Conservation (phyloP, 2,888 invertebrate species). For the Deilephila porcellus region DNA sequence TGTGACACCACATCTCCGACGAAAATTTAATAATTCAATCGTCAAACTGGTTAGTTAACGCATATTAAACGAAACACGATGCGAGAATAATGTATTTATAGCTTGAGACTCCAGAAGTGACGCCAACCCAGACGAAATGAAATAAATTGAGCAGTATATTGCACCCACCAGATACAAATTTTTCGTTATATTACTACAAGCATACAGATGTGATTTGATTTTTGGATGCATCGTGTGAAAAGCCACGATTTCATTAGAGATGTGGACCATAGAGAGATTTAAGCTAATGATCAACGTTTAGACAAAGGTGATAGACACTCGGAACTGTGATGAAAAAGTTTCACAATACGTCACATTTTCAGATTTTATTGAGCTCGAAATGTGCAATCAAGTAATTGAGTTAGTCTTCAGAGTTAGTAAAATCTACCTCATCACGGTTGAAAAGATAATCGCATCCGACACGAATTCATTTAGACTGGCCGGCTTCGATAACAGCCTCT, state of each 20-base stretch:
- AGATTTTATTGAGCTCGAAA: slow-evolving; percentile 27
- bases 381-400: slow-evolving; percentile 66
- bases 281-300: neutral
- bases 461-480: neutral
- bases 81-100: slow-evolving; percentile 26
- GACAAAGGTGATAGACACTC: neutral
- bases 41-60: neutral
- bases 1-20: neutral
- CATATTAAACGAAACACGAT: slow-evolving; percentile 8
- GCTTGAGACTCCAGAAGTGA: slow-evolving; percentile 18
- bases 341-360: neutral
- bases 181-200: neutral
- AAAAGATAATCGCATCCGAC: slow-evolving; percentile 47
- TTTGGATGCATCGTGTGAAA: neutral
- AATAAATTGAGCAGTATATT: slow-evolving; percentile 1
- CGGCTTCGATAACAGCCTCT: slow-evolving; percentile 6
- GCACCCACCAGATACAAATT: neutral
- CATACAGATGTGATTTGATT: neutral
- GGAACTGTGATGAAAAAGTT: neutral
- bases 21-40: slow-evolving; percentile 13
- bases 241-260: neutral
- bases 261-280: neutral
- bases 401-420: slow-evolving; percentile 44
- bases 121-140: slow-evolving; percentile 9
- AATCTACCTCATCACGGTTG: slow-evolving; percentile 34